Evolutionary conservation across 1,140 invertebrate genomes (phyloP).

Genomic region (Aleiodes sp.): DNA sequence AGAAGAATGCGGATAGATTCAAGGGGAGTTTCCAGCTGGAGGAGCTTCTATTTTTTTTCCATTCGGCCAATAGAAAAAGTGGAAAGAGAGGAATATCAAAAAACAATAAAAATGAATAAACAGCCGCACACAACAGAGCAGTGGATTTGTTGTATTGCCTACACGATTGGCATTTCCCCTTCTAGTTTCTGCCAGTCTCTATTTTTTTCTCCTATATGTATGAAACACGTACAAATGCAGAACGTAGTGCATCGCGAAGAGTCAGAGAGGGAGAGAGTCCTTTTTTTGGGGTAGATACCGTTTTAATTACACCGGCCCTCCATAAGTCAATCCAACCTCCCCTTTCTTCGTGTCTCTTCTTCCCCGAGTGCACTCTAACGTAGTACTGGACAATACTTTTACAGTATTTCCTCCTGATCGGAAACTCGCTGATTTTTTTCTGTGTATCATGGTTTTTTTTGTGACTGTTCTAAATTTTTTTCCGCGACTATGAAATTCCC

Average conservation of each 20-base stretch:
- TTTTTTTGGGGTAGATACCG: slow-evolving; percentile 15
- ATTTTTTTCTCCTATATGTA: not conserved
- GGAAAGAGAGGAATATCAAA: not conserved
- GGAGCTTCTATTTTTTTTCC: too few relatives aligned
- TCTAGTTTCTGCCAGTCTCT: not conserved
- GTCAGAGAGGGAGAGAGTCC: not conserved
- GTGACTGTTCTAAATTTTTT: not conserved
- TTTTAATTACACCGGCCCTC: slow-evolving; percentile 8
- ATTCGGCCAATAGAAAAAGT: too few relatives aligned
- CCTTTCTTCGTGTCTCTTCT: too few relatives aligned
- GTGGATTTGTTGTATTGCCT: not conserved
- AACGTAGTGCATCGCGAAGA: not conserved
- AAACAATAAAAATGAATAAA: not conserved
- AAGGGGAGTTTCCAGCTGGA: too few relatives aligned
- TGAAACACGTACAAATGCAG: not conserved
- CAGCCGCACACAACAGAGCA: not conserved
- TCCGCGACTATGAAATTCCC: not conserved
- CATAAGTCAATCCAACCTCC: not conserved
- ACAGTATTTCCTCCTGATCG: not conserved
- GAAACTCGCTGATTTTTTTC: not conserved
- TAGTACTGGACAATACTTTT: not conserved
- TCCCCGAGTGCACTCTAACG: not conserved
- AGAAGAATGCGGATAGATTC: too few relatives aligned
- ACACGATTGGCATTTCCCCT: not conserved
- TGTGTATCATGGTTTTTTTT: not conserved